Base-by-base conservation (phyloP, 2,113 vertebrate species). In the Petroica traversi region DNA sequence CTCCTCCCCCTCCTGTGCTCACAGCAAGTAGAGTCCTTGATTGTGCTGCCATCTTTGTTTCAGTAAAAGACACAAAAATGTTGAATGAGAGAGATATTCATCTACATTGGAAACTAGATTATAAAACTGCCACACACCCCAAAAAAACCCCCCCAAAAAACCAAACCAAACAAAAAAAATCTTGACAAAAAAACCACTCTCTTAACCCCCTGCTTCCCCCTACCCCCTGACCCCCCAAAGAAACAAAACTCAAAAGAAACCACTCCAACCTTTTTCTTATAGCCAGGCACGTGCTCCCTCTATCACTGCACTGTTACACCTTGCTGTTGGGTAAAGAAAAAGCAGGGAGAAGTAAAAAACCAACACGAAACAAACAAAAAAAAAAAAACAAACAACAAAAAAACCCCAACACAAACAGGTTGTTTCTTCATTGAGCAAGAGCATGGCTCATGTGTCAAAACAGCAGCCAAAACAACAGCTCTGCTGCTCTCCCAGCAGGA, bases 301-400 rank as follows among this genome's bases (percentile, higher is more conserved):
- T 73, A 4, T 64, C 49, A 10, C 59, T 40, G 28, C 11, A 52
- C n/a, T 12, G 38, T 7, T 57, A 15, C 31, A 61, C 15, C 11
- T 13, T 62, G 12, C 19, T 45, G 25, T 11, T 36, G 64, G 34
- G 19, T 16, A 52, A 85, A 82, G 19, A 12, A 72, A 71, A 59
- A 40, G 0, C 3, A 43, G 17, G 2, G 11, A 28, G 12, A 64
- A 9, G 7, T 33, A 79, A 25, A 48, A 59, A 14, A 1, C 6
- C 13, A 12, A 12, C 9, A 12, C 10, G 36, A 24, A 11, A 36
- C 6, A 19, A 67, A 38, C 13, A 25, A 31, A 22, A 51, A 49
- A 6, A 5, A 11, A 19, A n/a, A 14, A 6, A 19, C 9, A 11
- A 10, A 36, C n/a, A 11, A 36, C 6, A 15, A 67, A 38, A 17